Base-by-base conservation (phyloP, 2,888 invertebrate species). In the Agrotis ipsilon region DNA sequence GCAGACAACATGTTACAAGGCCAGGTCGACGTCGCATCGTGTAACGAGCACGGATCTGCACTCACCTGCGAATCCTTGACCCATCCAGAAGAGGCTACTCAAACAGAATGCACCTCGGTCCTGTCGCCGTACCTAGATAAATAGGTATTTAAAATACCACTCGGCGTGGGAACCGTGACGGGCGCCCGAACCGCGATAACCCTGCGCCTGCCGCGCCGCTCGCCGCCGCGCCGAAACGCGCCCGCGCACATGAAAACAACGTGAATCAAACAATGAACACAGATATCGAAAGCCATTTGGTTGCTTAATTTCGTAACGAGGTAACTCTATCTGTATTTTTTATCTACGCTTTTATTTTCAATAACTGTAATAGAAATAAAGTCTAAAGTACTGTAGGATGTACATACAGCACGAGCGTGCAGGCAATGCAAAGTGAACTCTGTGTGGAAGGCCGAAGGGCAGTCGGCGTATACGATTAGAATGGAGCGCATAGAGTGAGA, bases 51-150 rank as follows among this genome's bases (percentile, higher is more conserved):
- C 91, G 92, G 94, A 94, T 94, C 92, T 92, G 92, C 95, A 93
- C 93, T 95, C 94, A 92, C 94, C 93, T 90, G 86, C 84, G 89
- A 88, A 96, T 95, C 96, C 96, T 96, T 96, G 96, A 96, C 96
- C 96, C 95, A 96, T 96, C 96, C 94, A 94, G 96, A 93, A 95
- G 95, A 95, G 94, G 94, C 94, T 95, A 94, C 94, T 94, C 92
- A 88, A 90, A 85, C 92, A 91, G 92, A 94, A 94, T 94, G 93
- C 92, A 92, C 89, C 90, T 87, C 90, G 87, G 92, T 94, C 94
- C 95, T 95, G 95, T 95, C 95, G 91, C 95, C 92, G 92, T 91
- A 92, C 89, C 85, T 92, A 93, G 90, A 93, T 93, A 94, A 93
- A 93, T 95, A 96, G 94, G 95, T 94, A 96, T 95, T 94, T 96